phyloP scores from a whole-genome alignment of 92 coral and sea anemone species.

The Chrysogorgia sp. region DNA sequence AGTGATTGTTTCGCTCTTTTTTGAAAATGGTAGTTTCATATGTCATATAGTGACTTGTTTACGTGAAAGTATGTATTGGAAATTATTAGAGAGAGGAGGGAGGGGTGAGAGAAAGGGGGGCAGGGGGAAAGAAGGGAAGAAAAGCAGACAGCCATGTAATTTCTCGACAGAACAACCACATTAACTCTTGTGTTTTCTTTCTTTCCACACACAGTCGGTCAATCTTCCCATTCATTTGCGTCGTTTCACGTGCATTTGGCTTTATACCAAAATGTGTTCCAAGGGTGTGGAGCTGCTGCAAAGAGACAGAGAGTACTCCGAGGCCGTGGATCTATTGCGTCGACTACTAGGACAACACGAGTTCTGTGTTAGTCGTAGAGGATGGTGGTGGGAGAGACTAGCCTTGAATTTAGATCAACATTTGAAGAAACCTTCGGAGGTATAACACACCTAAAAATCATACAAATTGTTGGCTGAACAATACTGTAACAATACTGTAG shows the following conservation, averaged over 20 bases:
- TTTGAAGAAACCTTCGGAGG: conserved; percentile 86
- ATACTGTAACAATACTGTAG: background rate
- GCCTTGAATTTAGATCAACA: conserved; percentile 93
- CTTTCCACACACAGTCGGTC: conserved; percentile 46
- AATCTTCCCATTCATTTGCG: conserved; percentile 79
- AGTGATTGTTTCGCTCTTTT: too few species aligned
- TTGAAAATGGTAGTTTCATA: too few species aligned
- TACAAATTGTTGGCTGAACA: background rate
- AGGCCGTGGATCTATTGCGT: conserved; percentile 80
- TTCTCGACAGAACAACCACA: too few species aligned
- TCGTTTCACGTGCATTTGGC: conserved; percentile 86
- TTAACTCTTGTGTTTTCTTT: too few species aligned
- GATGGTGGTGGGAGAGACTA: conserved; percentile 92
- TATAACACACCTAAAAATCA: conserved; percentile 15
- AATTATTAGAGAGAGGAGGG: too few species aligned
- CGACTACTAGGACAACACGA: conserved; percentile 69
- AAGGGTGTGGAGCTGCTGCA: conserved; percentile 91
- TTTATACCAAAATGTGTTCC: conserved; percentile 87
- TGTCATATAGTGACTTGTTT: too few species aligned
- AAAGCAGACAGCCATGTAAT: too few species aligned
- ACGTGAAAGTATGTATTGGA: too few species aligned
- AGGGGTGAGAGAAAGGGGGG: too few species aligned
- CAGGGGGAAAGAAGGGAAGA: too few species aligned
- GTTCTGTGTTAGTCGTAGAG: conserved; percentile 82
- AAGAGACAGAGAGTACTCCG: conserved; percentile 75